These are phyloP conservation scores for Dilophus febrilis DNA, from an alignment of 2,888 invertebrate genomes.

Conservation along the genomic window DNA sequence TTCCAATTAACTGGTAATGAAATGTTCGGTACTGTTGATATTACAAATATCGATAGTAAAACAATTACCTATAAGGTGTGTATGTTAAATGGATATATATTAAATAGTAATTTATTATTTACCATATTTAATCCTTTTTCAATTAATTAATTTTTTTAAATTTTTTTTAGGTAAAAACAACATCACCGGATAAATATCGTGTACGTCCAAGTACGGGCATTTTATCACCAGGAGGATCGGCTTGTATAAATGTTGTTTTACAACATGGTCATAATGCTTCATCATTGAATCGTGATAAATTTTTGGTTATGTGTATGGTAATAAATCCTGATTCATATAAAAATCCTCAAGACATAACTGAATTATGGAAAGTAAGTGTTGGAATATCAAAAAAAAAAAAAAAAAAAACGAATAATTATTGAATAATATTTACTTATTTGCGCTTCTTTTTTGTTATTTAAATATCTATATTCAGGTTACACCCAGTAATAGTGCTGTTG, in stretches of 20 bases:
- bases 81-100: too few relatives aligned
- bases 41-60: slow-evolving; percentile 50
- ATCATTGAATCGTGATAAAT: slow-evolving; percentile 62
- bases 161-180: slow-evolving; percentile 59
- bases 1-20: slow-evolving; percentile 49
- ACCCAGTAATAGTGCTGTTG: slow-evolving; percentile 32
- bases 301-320: slow-evolving; percentile 69
- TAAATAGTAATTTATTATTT: too few relatives aligned
- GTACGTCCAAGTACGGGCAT: slow-evolving; percentile 79
- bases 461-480: slow-evolving; percentile 24
- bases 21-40: slow-evolving; percentile 43
- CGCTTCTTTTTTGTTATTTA: not conserved
- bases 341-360: slow-evolving; percentile 43
- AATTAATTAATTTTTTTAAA: too few relatives aligned
- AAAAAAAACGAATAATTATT: not conserved
- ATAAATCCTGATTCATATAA: slow-evolving; percentile 39
- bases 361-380: slow-evolving; percentile 51
- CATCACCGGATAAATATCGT: slow-evolving; percentile 86
- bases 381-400: not conserved
- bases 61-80: slow-evolving; percentile 50
- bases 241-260: slow-evolving; percentile 53
- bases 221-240: slow-evolving; percentile 43
- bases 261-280: slow-evolving; percentile 49
- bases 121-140: too few relatives aligned
- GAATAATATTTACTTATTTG: not conserved